These are phyloP conservation scores for Sminthurinus aureus DNA, from an alignment of 2,888 invertebrate genomes.

Conservation along the genomic window DNA sequence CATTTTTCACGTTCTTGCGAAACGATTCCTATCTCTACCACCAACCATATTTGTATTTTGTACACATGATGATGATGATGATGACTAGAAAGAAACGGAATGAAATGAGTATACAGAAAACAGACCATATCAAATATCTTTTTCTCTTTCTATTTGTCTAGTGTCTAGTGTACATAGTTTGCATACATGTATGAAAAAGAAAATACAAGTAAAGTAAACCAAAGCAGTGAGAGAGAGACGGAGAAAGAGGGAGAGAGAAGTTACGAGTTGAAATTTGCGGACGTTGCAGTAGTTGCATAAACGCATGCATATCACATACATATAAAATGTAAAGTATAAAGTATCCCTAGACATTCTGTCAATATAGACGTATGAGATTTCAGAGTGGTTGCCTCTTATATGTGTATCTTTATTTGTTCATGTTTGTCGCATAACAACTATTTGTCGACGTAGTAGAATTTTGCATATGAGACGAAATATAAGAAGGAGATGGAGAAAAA, in stretches of 20 bases:
- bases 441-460: not conserved
- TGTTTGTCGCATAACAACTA: conserved; percentile 5
- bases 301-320: not conserved
- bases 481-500: not conserved
- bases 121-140: not conserved
- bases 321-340: not conserved
- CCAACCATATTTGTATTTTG: not conserved
- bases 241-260: conserved; percentile 1
- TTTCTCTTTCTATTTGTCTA: not conserved
- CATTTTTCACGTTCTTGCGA: conserved; percentile 43
- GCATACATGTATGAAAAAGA: too few relatives aligned
- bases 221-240: not conserved
- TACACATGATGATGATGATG: not conserved
- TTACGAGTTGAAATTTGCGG: conserved; percentile 12
- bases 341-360: not conserved
- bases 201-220: too few relatives aligned
- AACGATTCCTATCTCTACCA: conserved; percentile 31
- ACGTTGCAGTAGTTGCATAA: not conserved
- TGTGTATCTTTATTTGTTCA: not conserved
- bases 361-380: not conserved
- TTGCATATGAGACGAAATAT: not conserved
- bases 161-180: not conserved
- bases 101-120: not conserved
- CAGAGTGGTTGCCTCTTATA: not conserved
- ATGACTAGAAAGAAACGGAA: too few relatives aligned